These are phyloP conservation scores for Phenganax marumi DNA, from an alignment of 92 coral and sea anemone genomes.

Conservation along the genomic window DNA sequence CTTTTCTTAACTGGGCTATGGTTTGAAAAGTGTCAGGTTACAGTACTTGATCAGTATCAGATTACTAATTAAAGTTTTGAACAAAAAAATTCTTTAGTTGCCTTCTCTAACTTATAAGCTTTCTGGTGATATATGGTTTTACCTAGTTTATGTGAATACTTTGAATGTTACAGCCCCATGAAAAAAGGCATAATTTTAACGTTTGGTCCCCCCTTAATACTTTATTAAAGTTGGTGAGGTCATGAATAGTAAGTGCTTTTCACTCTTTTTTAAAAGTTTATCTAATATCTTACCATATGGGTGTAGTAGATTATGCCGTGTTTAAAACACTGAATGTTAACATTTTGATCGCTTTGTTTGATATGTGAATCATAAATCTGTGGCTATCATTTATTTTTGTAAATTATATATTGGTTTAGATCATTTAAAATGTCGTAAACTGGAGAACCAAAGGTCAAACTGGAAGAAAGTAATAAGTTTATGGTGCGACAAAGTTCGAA, in stretches of 20 bases:
- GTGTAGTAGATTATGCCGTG: too few species aligned
- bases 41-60: conserved; percentile 35
- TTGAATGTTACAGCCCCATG: conserved; percentile 7
- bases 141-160: conserved; percentile 12
- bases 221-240: too few species aligned
- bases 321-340: too few species aligned
- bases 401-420: conserved; percentile 9
- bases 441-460: conserved; percentile 7
- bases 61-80: conserved; percentile 20
- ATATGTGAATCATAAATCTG: neutral
- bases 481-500: neutral
- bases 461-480: neutral
- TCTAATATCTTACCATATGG: too few species aligned
- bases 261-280: too few species aligned
- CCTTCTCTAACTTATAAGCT: conserved; percentile 32
- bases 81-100: conserved; percentile 14
- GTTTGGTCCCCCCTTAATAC: neutral
- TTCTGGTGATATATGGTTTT: conserved; percentile 26
- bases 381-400: neutral
- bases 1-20: conserved; percentile 45
- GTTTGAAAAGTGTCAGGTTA: conserved; percentile 35
- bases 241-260: too few species aligned
- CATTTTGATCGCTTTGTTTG: neutral
- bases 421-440: neutral
- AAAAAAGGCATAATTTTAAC: neutral